phyloP scores from a whole-genome alignment of 1,140 invertebrate genomes.

The Orius insidiosus region DNA sequence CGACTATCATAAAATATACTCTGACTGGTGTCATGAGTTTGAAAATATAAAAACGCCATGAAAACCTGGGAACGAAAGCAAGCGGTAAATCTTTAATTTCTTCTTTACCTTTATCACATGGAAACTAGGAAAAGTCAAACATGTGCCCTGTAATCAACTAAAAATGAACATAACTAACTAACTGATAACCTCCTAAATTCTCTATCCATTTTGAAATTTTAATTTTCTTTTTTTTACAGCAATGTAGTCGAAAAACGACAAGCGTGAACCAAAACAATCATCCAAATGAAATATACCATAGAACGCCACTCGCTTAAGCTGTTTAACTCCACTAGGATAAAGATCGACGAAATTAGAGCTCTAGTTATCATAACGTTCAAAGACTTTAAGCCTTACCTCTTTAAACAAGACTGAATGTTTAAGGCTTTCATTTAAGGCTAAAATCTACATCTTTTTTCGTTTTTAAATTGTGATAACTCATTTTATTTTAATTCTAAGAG shows the following conservation, averaged over 20 bases:
- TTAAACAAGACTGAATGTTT: conserved; percentile 4
- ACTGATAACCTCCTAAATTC: too few species aligned
- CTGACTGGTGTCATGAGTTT: conserved; percentile 92
- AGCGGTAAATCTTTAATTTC: conserved; percentile 48
- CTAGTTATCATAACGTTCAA: background rate
- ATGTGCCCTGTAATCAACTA: too few species aligned
- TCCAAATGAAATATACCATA: conserved; percentile 56
- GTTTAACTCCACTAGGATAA: background rate
- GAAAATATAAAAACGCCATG: conserved; percentile 89
- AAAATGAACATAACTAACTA: too few species aligned
- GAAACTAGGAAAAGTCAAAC: too few species aligned
- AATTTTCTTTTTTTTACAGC: conserved; percentile 34
- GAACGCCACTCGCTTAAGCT: conserved; percentile 33
- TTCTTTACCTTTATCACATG: background rate
- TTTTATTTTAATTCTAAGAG: conserved; percentile 5
- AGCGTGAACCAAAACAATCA: conserved; percentile 45
- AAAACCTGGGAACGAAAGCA: conserved; percentile 87
- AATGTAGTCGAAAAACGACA: conserved; percentile 55
- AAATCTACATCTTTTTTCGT: background rate
- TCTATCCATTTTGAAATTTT: conserved; percentile 19
- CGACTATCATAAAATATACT: conserved; percentile 89
- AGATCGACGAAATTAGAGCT: conserved; percentile 4
- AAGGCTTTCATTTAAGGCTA: conserved; percentile 6
- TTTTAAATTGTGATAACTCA: conserved; percentile 1
- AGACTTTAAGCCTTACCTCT: background rate